Percentiles rank a stretch among this genome's conserved stretches.
Conservation (phyloP, 2,888 invertebrate genomes). For the Stenurella melanura region DNA sequence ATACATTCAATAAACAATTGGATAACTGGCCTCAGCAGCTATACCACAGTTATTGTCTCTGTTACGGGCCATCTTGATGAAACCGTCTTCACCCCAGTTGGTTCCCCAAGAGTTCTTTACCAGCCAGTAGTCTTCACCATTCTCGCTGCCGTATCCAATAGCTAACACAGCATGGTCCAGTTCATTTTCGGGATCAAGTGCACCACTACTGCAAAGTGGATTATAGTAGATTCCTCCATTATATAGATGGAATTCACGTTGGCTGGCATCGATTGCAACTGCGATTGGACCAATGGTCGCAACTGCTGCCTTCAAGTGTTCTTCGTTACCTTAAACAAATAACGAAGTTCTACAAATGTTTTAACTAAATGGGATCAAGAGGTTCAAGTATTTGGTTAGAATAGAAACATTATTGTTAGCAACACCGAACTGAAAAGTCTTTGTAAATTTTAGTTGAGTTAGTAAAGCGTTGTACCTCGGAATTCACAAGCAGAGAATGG, state of each 20-base stretch:
- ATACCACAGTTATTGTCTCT: conserved; percentile 87
- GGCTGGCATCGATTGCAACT: conserved; percentile 44
- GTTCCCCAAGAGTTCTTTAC: conserved; percentile 81
- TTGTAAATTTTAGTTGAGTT: too few relatives aligned
- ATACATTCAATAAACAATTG: conserved; percentile 28
- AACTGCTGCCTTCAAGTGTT: conserved; percentile 39
- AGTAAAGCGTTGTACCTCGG: too few relatives aligned
- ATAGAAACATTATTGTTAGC: too few relatives aligned
- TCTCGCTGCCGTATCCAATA: conserved; percentile 82
- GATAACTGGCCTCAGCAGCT: conserved; percentile 72
- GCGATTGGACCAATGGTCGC: conserved; percentile 43
- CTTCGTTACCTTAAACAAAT: conserved; percentile 36
- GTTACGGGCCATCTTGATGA: conserved; percentile 63
- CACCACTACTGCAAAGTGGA: conserved; percentile 68
- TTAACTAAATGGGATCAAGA: too few relatives aligned
- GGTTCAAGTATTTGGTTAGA: too few relatives aligned
- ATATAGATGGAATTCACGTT: conserved; percentile 31
- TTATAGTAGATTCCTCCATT: conserved; percentile 28
- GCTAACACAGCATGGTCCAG: conserved; percentile 89
- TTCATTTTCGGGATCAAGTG: conserved; percentile 66
- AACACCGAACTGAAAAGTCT: too few relatives aligned
- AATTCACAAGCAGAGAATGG: too few relatives aligned
- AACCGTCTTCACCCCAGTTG: conserved; percentile 65
- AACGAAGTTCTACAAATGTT: background rate
- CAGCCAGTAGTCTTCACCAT: conserved; percentile 78